A percentile compares a stretch with the other conserved stretches of the same genome.
Evolutionary conservation across 2,888 invertebrate species (phyloP).

Genomic region (Lasioglossum zephyrum): DNA sequence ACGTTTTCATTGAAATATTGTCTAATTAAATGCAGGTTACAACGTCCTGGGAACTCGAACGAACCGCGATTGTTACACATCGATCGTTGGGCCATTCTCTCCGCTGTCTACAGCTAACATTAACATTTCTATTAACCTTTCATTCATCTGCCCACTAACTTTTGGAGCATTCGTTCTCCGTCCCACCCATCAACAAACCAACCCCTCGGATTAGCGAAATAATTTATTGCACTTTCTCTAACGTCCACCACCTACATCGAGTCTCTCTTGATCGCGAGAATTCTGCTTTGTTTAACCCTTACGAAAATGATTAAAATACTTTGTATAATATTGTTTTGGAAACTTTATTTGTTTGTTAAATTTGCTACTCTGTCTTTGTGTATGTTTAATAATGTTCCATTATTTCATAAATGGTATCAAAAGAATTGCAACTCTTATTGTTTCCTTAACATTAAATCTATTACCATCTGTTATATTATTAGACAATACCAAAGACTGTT

Average conservation of each 20-base stretch:
- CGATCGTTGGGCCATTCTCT: slow-evolving; percentile 45
- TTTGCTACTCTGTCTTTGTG: neutral
- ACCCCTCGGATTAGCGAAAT: slow-evolving; percentile 56
- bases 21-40: slow-evolving; percentile 1
- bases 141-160: slow-evolving; percentile 55
- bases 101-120: slow-evolving; percentile 33
- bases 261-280: slow-evolving; percentile 25
- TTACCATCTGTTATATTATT: too few relatives aligned
- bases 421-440: neutral
- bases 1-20: neutral
- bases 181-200: slow-evolving; percentile 51
- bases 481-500: too few relatives aligned
- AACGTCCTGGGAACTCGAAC: neutral
- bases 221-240: slow-evolving; percentile 68
- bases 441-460: too few relatives aligned
- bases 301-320: neutral
- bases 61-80: slow-evolving; percentile 37
- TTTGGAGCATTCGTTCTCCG: slow-evolving; percentile 52
- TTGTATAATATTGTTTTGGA: neutral
- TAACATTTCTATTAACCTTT: slow-evolving; percentile 61
- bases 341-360: neutral
- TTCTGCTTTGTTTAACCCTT: slow-evolving; percentile 18
- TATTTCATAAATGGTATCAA: too few relatives aligned
- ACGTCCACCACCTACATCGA: slow-evolving; percentile 51
- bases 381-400: too few relatives aligned